Evolutionary conservation across 2,888 invertebrate genomes (phyloP).

Genomic region (Phengaris arion): DNA sequence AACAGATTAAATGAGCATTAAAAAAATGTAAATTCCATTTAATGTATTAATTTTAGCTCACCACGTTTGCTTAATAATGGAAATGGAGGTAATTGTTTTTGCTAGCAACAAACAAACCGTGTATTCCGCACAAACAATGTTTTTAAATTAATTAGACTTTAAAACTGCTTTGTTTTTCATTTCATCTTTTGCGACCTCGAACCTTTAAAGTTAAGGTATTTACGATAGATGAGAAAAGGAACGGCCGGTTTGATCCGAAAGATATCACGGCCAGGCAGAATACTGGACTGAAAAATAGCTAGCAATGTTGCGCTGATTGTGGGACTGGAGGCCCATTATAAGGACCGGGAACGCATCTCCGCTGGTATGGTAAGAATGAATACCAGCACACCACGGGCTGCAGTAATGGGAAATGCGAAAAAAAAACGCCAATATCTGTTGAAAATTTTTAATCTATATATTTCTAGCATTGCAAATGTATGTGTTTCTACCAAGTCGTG

Average conservation of each 20-base stretch:
- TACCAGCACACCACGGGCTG: too few species aligned
- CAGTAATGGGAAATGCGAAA: too few species aligned
- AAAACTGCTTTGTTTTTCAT: neutral
- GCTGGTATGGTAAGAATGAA: too few species aligned
- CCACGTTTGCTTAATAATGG: neutral
- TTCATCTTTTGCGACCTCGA: neutral
- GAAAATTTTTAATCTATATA: too few species aligned
- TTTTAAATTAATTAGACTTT: constrained; percentile 17
- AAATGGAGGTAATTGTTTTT: neutral
- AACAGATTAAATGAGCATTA: neutral
- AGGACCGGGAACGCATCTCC: too few species aligned
- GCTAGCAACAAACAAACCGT: neutral
- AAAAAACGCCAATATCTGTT: too few species aligned
- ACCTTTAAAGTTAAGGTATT: neutral
- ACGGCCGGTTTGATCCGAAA: neutral
- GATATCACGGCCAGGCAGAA: too few species aligned
- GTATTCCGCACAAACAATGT: neutral
- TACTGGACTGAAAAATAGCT: neutral
- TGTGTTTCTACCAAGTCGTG: too few species aligned
- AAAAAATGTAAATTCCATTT: neutral
- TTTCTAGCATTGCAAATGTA: too few species aligned
- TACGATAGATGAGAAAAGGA: neutral
- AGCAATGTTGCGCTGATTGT: neutral
- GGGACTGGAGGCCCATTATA: too few species aligned
- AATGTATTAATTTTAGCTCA: neutral